Evolutionary conservation across 1,140 invertebrate species (phyloP).

Genomic region (Papilio aristodemus): DNA sequence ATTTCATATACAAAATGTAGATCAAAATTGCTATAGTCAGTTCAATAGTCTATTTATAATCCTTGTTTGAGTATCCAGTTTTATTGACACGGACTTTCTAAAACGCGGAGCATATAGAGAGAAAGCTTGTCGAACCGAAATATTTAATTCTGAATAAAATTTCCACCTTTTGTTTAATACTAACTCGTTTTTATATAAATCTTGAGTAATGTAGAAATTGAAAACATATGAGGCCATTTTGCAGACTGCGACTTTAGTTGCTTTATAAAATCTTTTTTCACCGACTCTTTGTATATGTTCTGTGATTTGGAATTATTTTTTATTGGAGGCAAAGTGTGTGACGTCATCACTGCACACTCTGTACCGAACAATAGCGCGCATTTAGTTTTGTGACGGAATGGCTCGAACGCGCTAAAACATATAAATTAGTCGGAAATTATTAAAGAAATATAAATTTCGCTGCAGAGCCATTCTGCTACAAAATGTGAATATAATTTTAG

Average conservation of each 20-base stretch:
- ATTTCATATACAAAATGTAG: constrained; percentile 33
- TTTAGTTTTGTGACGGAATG: constrained; percentile 71
- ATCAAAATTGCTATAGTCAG: constrained; percentile 41
- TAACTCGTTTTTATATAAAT: too few relatives aligned
- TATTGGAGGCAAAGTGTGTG: constrained; percentile 29
- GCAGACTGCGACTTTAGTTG: too few relatives aligned
- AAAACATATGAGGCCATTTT: too few relatives aligned
- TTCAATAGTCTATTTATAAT: constrained; percentile 38
- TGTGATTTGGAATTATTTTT: constrained; percentile 21
- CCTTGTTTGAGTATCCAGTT: constrained; percentile 39
- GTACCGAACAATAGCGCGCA: constrained; percentile 52
- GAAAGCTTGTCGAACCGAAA: background rate
- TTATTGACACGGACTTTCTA: constrained; percentile 39
- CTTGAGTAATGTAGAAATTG: too few relatives aligned
- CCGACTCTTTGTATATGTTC: constrained; percentile 7
- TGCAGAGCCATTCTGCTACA: constrained; percentile 55
- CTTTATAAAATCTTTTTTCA: background rate
- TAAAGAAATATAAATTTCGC: constrained; percentile 44
- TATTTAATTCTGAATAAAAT: too few relatives aligned
- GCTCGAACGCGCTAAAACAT: constrained; percentile 37
- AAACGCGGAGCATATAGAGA: constrained; percentile 13
- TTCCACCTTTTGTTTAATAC: too few relatives aligned
- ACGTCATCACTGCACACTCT: constrained; percentile 25
- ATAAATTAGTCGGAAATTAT: constrained; percentile 46
- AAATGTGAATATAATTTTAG: constrained; percentile 47